These are phyloP conservation scores for Egretta garzetta DNA, from an alignment of 2,113 vertebrate species.

Conservation along the genomic window DNA sequence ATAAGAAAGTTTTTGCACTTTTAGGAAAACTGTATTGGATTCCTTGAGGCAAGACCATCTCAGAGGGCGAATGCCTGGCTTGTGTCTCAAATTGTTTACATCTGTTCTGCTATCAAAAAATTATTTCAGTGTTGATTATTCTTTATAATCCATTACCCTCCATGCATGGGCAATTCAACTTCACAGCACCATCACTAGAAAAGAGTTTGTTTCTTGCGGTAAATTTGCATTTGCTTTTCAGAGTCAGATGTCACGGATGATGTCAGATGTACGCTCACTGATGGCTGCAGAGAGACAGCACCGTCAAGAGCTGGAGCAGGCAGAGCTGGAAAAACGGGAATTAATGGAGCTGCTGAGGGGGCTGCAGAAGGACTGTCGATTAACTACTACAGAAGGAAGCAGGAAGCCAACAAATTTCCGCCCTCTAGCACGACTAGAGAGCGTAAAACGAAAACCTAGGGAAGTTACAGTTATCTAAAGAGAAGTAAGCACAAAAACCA, in stretches of 20 bases:
- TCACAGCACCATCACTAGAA: background rate
- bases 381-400: conserved; percentile 15
- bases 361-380: conserved; percentile 73
- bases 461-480: conserved; percentile 84
- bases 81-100: background rate
- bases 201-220: background rate
- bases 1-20: background rate
- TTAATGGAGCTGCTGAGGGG: conserved; percentile 83
- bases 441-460: conserved; percentile 83
- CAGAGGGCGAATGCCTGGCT: background rate
- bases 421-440: conserved; percentile 78
- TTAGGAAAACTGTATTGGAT: background rate
- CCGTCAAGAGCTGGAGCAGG: conserved; percentile 85
- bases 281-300: conserved; percentile 83
- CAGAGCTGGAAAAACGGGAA: conserved; percentile 85
- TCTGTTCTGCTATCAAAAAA: background rate
- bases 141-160: background rate
- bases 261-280: conserved; percentile 84
- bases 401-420: conserved; percentile 70
- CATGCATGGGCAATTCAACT: accelerated
- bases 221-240: conserved; percentile 14
- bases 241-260: conserved; percentile 85
- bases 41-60: background rate
- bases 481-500: background rate
- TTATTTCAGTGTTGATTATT: background rate